Evolutionary conservation across 2,797 vertebrate genomes (phyloP), one percentile per base, ranked within the genome.

Genomic region (Peromyscus aztecus): DNA sequence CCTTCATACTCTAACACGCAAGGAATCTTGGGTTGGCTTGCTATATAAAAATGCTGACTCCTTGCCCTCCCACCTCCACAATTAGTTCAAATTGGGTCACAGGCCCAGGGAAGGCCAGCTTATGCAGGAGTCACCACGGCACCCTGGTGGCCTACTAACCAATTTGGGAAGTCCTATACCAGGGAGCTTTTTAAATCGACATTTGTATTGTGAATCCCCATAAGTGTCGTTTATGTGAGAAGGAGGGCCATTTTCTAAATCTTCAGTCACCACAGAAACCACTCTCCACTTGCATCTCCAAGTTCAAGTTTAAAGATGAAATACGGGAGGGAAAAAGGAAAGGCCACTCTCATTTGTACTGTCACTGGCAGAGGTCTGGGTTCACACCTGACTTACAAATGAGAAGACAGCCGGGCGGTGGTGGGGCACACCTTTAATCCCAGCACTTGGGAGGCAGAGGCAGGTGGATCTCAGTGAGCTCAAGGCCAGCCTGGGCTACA

Each of bases 41-140:
- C 40, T 71, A 65, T 8, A 52, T 27, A 69, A n/a, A 78, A 96
- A 97, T 40, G n/a, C 46, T 91, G 75, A 55, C 46, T 63, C 17
- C 14, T 73, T 4, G 37, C 29, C 6, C 34, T 65, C 57, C 7
- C 2, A 0, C 9, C 21, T 12, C 52, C 24, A 65, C 1, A 61
- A 46, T 46, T 52, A 49, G 59, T 31, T 40, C 77, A 61, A 37
- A 75, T 21, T 49, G 59, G 52, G 8, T 49, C 88, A 34, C 17
- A 31, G 82, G 59, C 12, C 37, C 0, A 0, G 29, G 63, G 63
- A 23, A 94, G n/a, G 69, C 3, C 37, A 43, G 7, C 4, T 11
- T 34, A 27, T 55, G 5, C 3, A 71, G 65, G 55, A 76, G n/a
- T 52, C 43, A 75, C 27, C 0, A 17, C 71, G 65, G 37, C 0